Evolutionary conservation across 2,888 invertebrate species (phyloP), one percentile per base, ranked within the genome.

Genomic region (Hirtodrosophila histrioides): DNA sequence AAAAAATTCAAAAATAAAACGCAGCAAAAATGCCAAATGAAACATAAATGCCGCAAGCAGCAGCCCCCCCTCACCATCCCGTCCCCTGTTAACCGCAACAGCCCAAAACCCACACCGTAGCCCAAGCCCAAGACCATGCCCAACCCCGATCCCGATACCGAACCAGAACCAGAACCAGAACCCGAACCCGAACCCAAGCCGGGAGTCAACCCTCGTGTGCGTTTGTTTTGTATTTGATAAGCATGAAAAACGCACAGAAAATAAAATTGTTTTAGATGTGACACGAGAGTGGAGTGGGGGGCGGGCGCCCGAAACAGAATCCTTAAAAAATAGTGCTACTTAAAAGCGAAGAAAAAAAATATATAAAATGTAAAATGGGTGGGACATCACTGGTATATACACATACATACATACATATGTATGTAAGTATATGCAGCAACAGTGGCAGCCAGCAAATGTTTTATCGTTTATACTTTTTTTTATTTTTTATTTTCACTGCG

Each of bases 151-250:
- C 43, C 37, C 43, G 36, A 29, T 24, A 24, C 48, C 40, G 29
- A 23, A 49, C 44, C 33, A 43, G 11, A 10, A 10, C 31, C 49
- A 27, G 60, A 56, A 55, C n/a, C n/a, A n/a, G 24, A 41, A 23
- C 36, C 37, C 12, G 7, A 40, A 35, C 11, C 45, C 33, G 12
- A 31, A 12, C 36, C 33, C 44, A 35, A 36, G 35, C 50, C 45
- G 63, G 63, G 41, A 57, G 73, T 73, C 75, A 78, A 80, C 80
- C 80, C 69, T 83, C 75, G 75, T 75, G 73, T 75, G 77, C 86
- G 87, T 86, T 89, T 87, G 88, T 87, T 88, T 87, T 79, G 73
- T 80, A 87, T 89, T 87, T 89, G 89, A 89, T 89, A 89, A 89
- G 89, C 88, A 86, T 75, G 82, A 86, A 89, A 85, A 81, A 88